Evolutionary conservation across 2,113 vertebrate species (phyloP).

Genomic region (Potamarius usumacintae): DNA sequence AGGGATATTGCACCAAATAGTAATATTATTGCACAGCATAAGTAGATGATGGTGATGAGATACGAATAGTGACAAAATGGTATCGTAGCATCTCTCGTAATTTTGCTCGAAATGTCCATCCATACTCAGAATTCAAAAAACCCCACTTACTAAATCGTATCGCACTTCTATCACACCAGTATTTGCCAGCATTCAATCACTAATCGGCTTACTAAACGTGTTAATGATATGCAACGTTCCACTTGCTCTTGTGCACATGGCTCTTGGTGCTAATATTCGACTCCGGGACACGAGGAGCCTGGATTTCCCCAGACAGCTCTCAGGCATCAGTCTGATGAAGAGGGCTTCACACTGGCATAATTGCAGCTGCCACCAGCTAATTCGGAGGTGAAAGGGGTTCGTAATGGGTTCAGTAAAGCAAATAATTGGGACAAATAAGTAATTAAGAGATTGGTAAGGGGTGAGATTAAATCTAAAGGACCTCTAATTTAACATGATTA

Average conservation of each 20-base stretch:
- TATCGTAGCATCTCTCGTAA: neutral
- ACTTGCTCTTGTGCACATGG: constrained; percentile 29
- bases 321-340: constrained; percentile 48
- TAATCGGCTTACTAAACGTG: constrained; percentile 3
- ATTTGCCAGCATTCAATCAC: neutral
- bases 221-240: constrained; percentile 16
- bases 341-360: constrained; percentile 54
- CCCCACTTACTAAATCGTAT: neutral
- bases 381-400: constrained; percentile 64
- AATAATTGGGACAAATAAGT: constrained; percentile 79
- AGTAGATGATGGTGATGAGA: too few relatives aligned
- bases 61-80: too few relatives aligned
- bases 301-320: constrained; percentile 46
- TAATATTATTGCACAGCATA: too few relatives aligned
- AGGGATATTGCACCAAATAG: too few relatives aligned
- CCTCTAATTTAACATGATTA: constrained; percentile 77
- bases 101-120: neutral
- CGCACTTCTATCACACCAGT: neutral
- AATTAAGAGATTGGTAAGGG: constrained; percentile 71
- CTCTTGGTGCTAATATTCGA: constrained; percentile 33
- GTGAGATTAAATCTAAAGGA: constrained; percentile 72
- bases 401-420: constrained; percentile 77
- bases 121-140: neutral
- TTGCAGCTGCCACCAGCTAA: constrained; percentile 60
- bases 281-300: constrained; percentile 26